phyloP scores from a whole-genome alignment of 2,888 invertebrate species.

The Drosophila fungiperda region DNA sequence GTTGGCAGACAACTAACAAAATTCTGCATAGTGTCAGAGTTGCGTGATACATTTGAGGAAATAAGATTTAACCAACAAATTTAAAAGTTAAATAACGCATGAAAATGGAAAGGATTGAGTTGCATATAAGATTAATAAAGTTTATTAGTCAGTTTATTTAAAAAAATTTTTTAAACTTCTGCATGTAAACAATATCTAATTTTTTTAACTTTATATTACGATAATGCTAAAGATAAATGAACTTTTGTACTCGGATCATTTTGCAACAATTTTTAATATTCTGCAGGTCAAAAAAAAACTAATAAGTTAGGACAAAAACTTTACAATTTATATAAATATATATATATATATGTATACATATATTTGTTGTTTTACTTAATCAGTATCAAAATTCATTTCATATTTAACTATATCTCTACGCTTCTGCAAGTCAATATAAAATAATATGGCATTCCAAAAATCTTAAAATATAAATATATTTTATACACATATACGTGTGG shows the following conservation, averaged over 20 bases:
- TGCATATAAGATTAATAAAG: neutral
- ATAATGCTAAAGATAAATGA: too few relatives aligned
- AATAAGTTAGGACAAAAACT: too few relatives aligned
- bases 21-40: constrained; percentile 5
- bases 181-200: too few relatives aligned
- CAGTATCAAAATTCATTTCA: too few relatives aligned
- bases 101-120: too few relatives aligned
- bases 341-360: too few relatives aligned
- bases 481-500: neutral
- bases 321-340: too few relatives aligned
- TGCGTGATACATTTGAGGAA: neutral
- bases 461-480: neutral
- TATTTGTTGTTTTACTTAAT: too few relatives aligned
- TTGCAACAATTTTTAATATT: neutral
- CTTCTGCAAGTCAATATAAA: neutral
- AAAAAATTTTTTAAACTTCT: neutral
- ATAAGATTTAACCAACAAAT: neutral
- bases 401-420: neutral
- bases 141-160: neutral
- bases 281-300: neutral
- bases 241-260: neutral
- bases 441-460: neutral
- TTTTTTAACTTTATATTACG: too few relatives aligned
- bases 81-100: neutral
- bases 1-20: constrained; percentile 1